phyloP scores from a whole-genome alignment of 2,113 vertebrate genomes.

The Chlorodrepanis virens region DNA sequence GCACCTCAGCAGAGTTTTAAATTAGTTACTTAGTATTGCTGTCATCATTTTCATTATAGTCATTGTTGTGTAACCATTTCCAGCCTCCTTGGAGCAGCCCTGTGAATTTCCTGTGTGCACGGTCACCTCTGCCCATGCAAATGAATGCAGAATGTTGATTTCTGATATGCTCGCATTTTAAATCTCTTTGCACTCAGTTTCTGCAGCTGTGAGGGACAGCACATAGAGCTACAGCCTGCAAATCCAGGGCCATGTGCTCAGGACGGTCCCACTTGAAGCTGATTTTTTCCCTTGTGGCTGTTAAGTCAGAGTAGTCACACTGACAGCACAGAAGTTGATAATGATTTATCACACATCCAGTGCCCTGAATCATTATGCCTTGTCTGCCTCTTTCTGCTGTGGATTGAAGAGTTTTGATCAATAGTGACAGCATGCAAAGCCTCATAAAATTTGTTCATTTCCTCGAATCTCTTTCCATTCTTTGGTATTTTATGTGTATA shows the following conservation, averaged over 20 bases:
- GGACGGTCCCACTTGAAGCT: neutral
- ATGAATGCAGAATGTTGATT: neutral
- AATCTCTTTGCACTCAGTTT: neutral
- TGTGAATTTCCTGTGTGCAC: rapidly evolving
- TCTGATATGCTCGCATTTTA: neutral
- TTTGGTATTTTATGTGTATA: neutral
- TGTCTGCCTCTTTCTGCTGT: neutral
- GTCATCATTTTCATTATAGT: neutral
- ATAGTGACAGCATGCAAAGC: neutral
- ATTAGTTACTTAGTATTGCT: neutral
- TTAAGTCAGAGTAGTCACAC: neutral
- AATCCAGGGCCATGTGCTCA: neutral
- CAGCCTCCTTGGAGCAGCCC: neutral
- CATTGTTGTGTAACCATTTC: neutral
- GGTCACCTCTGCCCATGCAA: neutral
- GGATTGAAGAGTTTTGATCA: neutral
- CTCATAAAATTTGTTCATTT: neutral
- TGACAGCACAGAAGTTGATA: neutral
- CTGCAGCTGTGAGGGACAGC: neutral
- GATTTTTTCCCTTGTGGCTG: neutral
- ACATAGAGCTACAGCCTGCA: neutral
- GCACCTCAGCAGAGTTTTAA: neutral
- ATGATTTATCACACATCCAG: neutral
- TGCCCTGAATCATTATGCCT: neutral
- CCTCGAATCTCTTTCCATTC: neutral